Percentiles rank a stretch among this genome's conserved stretches.
These are phyloP conservation scores for Myocastor coypus DNA, from an alignment of 2,113 vertebrate species.

Conservation along the genomic window DNA sequence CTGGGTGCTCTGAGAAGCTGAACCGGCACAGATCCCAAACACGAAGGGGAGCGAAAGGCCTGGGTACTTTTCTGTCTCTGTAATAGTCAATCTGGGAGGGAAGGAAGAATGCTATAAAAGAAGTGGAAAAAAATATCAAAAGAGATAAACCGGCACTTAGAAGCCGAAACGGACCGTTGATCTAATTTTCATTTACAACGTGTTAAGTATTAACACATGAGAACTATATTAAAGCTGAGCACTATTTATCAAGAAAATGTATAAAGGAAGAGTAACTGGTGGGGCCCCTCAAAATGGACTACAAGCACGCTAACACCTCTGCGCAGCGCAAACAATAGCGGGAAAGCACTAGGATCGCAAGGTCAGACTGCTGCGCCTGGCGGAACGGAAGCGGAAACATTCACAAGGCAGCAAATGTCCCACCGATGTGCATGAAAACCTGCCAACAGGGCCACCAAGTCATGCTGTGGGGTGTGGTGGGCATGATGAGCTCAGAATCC, in stretches of 20 bases:
- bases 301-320: neutral
- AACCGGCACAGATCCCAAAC: neutral
- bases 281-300: constrained; percentile 43
- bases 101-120: neutral
- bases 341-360: neutral
- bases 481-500: neutral
- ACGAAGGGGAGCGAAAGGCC: rapidly evolving
- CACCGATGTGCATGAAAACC: constrained; percentile 54
- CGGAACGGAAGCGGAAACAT: constrained; percentile 69
- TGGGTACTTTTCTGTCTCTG: neutral
- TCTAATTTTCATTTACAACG: constrained; percentile 54
- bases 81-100: neutral
- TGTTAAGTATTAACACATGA: constrained; percentile 63
- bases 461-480: neutral
- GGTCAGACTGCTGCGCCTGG: constrained; percentile 41
- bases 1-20: neutral
- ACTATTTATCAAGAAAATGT: constrained; percentile 58
- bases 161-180: neutral
- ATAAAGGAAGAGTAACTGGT: neutral
- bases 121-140: neutral
- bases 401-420: constrained; percentile 52
- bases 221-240: constrained; percentile 2
- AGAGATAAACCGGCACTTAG: neutral
- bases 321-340: neutral
- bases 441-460: neutral